Evolutionary conservation across 1,140 invertebrate genomes (phyloP), one percentile per base, ranked within the genome.

Genomic region (Drosophila littoralis): DNA sequence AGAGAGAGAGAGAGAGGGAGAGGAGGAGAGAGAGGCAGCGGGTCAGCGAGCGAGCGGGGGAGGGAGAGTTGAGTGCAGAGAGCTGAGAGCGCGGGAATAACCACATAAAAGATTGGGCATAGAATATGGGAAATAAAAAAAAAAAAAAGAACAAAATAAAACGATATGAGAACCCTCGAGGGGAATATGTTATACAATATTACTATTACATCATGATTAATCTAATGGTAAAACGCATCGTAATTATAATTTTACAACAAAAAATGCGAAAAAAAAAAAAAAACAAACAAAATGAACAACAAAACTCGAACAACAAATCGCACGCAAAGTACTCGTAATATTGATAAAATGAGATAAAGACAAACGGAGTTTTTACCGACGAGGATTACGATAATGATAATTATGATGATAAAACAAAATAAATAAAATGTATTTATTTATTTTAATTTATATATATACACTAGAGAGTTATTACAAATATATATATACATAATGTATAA

Each of bases 371-470:
- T 59, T 59, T 59, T 59, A 59, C 42, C 57, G 57, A 59, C 57
- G 57, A 59, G 57, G 6, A 59, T 59, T 46, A 59, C 28, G 57
- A 82, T 79, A 77, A 79, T 81, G 61, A 82, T 88, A 58, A 79
- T 83, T 63, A 75, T 67, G 54, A 79, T 65, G 52, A 59, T 36
- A 54, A 60, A 67, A 70, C 74, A 82, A 40, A 82, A 79, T 78
- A 75, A 88, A 88, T 83, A 86, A 88, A 89, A 86, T 86, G 82
- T 86, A 86, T 88, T 88, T 88, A 88, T 88, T 88, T 88, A 88
- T 88, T 88, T 88, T 88, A 88, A 88, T 88, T 88, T 88, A 88
- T 88, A 88, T 85, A 85, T 88, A 88, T 88, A 88, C 83, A 88
- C 83, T 88, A 88, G 83, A 86, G 83, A 86, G 83, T 86, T 86